A percentile compares a stretch with the other conserved stretches of the same genome.
Conservation (phyloP, 1,140 invertebrate species). For the Reticulitermes speratus region DNA sequence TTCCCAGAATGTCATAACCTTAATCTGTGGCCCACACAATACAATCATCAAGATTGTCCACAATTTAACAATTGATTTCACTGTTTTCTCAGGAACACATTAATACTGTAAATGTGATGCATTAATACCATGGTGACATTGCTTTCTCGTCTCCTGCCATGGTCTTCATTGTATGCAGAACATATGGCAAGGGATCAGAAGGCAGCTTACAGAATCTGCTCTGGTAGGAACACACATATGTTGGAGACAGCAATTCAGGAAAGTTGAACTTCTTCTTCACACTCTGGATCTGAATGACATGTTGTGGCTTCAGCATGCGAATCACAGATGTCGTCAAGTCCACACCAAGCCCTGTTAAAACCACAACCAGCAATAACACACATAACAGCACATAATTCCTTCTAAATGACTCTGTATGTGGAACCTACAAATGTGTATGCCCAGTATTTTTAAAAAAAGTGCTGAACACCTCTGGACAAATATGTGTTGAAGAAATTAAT, state of each 20-base stretch:
- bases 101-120: too few relatives aligned
- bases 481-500: too few relatives aligned
- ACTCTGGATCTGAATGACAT: slow-evolving; percentile 24
- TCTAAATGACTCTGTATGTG: too few relatives aligned
- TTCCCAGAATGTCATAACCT: too few relatives aligned
- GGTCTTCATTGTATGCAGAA: not conserved
- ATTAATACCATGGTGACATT: not conserved
- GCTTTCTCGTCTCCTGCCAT: not conserved
- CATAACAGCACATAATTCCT: not conserved
- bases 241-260: not conserved
- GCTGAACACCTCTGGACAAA: too few relatives aligned
- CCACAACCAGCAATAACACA: not conserved
- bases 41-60: too few relatives aligned
- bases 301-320: slow-evolving; percentile 4
- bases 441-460: too few relatives aligned
- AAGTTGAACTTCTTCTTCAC: not conserved
- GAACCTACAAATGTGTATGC: not conserved
- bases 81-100: too few relatives aligned
- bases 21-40: too few relatives aligned
- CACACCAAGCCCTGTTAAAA: slow-evolving; percentile 18
- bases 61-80: too few relatives aligned
- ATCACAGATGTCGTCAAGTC: slow-evolving; percentile 4
- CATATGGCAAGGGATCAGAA: not conserved
- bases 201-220: not conserved
- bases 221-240: not conserved